phyloP scores from a whole-genome alignment of 2,113 vertebrate species.

The Lota lota region DNA sequence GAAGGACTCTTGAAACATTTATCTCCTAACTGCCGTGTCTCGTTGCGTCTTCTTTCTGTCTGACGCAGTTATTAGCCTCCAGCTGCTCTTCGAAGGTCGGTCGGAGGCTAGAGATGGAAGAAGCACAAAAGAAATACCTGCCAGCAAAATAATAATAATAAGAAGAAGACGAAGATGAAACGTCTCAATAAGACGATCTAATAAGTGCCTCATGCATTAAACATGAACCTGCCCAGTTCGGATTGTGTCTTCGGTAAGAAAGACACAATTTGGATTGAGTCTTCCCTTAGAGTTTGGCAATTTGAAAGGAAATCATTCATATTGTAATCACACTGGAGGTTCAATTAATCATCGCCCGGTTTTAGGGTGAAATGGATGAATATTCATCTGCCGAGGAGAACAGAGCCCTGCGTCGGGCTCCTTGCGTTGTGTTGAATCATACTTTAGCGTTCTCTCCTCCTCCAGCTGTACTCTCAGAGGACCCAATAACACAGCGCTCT shows the following conservation, averaged over 20 bases:
- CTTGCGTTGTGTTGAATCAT: constrained; percentile 55
- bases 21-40: too few relatives aligned
- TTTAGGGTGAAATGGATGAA: constrained; percentile 68
- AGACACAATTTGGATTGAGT: constrained; percentile 5
- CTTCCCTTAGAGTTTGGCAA: constrained; percentile 51
- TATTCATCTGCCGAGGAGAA: constrained; percentile 58
- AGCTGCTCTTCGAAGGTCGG: not conserved
- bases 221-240: constrained; percentile 44
- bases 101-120: not conserved
- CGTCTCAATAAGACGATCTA: constrained; percentile 48
- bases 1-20: too few relatives aligned
- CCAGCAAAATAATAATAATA: too few relatives aligned
- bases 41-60: too few relatives aligned
- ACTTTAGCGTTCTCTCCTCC: constrained; percentile 34
- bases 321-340: constrained; percentile 68
- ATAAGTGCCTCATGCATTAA: constrained; percentile 64
- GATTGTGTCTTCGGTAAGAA: not conserved
- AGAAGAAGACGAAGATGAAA: not conserved
- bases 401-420: constrained; percentile 52
- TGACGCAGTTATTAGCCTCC: too few relatives aligned
- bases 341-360: constrained; percentile 66
- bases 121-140: not conserved
- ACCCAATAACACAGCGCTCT: not conserved
- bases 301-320: constrained; percentile 64
- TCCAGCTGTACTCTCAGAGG: constrained; percentile 20